phyloP scores from a whole-genome alignment of 2,888 invertebrate genomes.

The Venusia cambrica region DNA sequence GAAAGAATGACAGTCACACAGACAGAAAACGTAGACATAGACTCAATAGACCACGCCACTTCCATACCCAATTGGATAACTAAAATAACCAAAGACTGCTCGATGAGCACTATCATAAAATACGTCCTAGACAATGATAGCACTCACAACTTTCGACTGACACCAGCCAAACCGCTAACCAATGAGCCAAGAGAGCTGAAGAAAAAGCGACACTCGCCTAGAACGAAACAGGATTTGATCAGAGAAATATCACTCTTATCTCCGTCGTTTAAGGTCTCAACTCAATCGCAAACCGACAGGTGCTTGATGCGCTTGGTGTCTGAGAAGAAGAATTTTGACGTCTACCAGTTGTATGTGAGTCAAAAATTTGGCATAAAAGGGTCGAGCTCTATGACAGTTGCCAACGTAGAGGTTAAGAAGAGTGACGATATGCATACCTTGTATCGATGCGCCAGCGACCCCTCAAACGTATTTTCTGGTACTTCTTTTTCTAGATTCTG shows the following conservation, averaged over 20 bases:
- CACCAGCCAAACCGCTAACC: conserved; percentile 20
- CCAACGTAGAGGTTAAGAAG: conserved; percentile 24
- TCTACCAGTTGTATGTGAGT: conserved; percentile 45
- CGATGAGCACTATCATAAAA: conserved; percentile 40
- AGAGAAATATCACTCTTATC: conserved; percentile 38
- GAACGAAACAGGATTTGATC: conserved; percentile 36
- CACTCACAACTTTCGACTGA: conserved; percentile 25
- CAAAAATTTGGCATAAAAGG: conserved; percentile 32
- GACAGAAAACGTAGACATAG: conserved; percentile 19
- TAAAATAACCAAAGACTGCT: conserved; percentile 39
- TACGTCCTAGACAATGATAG: conserved; percentile 32
- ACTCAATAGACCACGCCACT: conserved; percentile 32
- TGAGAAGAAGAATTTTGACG: conserved; percentile 39
- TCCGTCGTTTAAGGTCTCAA: conserved; percentile 42
- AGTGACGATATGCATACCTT: conserved; percentile 60
- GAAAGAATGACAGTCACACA: conserved; percentile 21
- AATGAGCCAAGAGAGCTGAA: conserved; percentile 23
- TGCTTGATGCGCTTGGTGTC: conserved; percentile 24
- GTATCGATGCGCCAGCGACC: conserved; percentile 57
- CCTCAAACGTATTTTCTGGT: conserved; percentile 53
- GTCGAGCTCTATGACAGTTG: conserved; percentile 42
- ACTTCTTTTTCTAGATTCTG: conserved; percentile 3
- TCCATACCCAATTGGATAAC: conserved; percentile 41
- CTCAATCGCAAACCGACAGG: conserved; percentile 48
- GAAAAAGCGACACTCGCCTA: conserved; percentile 22